Evolutionary conservation across 2,888 invertebrate genomes (phyloP), one percentile per base, ranked within the genome.

Genomic region (Sabatieria punctata): DNA sequence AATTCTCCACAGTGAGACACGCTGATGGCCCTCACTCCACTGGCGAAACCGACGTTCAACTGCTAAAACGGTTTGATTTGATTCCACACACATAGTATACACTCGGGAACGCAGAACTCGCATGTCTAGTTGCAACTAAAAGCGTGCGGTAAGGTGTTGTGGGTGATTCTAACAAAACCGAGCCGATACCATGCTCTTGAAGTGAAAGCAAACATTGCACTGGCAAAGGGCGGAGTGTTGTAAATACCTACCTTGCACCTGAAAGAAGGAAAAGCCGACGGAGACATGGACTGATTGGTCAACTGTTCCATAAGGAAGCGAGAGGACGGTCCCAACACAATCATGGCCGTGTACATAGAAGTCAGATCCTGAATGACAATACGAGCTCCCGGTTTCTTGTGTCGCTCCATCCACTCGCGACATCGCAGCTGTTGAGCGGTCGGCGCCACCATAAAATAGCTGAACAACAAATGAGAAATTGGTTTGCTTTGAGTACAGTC

Each of bases 381-480:
- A 78, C 25, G 11, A 1, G 79, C 77, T 58, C 80, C 77, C 11
- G 74, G 64, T 0, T 86, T 85, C 49, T 85, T 72, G 15, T 41
- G 22, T 37, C 22, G 41, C 21, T 80, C 77, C 49, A 95, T 74
- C 93, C 93, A 95, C 23, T 77, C 75, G 55, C 74, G 75, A 61
- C 86, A 85, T 1, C 93, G 77, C 0, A 88, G 86, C 71, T 95
- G 93, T 65, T 95, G 95, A 51, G 89, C 85, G 0, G 91, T 89
- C 0, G 93, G 95, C 0, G 89, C 88, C 55, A 95, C 89, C 82
- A 95, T 85, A 82, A 93, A 89, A 65, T 82, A 95, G 62, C 91
- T 91, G 67, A 46, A 66, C 50, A 43, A 25, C 23, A 52, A 35
- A 38, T 8, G 22, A 38, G n/a, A n/a, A n/a, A n/a, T n/a, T n/a